phyloP scores from a whole-genome alignment of 2,797 vertebrate genomes.

The Carcharodon carcharias region DNA sequence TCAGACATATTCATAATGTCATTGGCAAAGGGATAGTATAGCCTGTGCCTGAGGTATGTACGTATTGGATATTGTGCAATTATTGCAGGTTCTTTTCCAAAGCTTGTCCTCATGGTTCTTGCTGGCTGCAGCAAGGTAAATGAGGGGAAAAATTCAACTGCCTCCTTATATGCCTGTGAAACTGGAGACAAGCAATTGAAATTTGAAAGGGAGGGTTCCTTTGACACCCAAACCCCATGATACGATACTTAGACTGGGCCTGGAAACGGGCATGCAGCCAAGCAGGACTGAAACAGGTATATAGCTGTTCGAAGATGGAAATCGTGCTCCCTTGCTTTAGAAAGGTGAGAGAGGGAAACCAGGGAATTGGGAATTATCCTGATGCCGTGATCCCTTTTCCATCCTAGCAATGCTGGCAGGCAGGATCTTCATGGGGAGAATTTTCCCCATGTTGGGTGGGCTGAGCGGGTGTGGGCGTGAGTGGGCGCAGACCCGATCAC shows the following conservation, averaged over 20 bases:
- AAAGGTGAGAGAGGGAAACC: no score
- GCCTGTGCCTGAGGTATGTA: slow-evolving; percentile 23
- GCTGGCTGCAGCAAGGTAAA: background rate
- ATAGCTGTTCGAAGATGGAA: no score
- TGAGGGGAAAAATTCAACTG: background rate
- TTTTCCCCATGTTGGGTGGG: no score
- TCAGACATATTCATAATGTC: slow-evolving; percentile 29
- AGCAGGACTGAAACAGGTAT: background rate
- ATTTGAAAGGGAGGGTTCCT: background rate
- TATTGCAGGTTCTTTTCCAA: slow-evolving; percentile 9
- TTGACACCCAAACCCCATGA: background rate
- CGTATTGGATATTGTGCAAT: background rate
- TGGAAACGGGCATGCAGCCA: background rate
- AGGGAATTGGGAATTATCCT: no score
- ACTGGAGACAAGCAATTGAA: background rate
- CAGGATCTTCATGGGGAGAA: no score
- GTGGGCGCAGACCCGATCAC: no score
- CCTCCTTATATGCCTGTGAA: background rate
- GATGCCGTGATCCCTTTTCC: no score
- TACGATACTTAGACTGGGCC: background rate
- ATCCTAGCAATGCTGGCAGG: no score
- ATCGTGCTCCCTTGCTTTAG: no score
- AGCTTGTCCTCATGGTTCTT: background rate
- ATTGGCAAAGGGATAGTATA: slow-evolving; percentile 26
- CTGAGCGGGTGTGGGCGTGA: no score